Conservation (phyloP, 2,113 vertebrate genomes). For the Halcyon senegalensis region DNA sequence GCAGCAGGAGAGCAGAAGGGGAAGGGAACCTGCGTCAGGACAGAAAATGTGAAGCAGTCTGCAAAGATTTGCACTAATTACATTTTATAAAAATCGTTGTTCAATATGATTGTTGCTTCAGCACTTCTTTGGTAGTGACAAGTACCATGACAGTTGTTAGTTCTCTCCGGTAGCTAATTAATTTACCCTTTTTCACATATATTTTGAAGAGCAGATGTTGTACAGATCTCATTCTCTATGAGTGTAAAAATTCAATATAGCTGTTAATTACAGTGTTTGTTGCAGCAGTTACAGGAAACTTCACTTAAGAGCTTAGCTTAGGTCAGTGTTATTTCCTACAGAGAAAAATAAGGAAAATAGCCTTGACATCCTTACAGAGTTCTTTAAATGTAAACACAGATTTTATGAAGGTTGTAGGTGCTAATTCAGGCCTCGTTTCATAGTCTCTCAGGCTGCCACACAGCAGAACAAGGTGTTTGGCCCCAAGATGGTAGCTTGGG, state of each 20-base stretch:
- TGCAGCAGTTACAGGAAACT: background rate
- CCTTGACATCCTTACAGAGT: background rate
- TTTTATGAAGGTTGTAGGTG: background rate
- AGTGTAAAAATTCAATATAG: background rate
- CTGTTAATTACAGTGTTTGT: background rate
- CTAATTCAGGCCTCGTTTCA: background rate
- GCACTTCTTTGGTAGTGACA: background rate
- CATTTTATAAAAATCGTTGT: background rate
- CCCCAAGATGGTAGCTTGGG: background rate
- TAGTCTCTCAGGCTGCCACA: background rate
- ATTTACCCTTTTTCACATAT: background rate
- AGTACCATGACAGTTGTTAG: background rate
- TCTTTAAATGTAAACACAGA: background rate
- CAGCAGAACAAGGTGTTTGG: background rate
- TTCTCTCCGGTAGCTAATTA: background rate
- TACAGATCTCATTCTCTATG: background rate
- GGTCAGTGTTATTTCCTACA: background rate
- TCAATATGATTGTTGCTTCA: background rate
- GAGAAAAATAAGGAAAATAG: background rate
- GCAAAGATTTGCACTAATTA: background rate
- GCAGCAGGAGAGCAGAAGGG: rapidly evolving
- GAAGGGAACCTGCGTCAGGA: background rate
- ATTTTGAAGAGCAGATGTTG: background rate
- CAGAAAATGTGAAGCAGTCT: background rate
- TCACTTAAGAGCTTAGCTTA: background rate